Conservation (phyloP, 2,113 vertebrate genomes). For the Petroica traversi region DNA sequence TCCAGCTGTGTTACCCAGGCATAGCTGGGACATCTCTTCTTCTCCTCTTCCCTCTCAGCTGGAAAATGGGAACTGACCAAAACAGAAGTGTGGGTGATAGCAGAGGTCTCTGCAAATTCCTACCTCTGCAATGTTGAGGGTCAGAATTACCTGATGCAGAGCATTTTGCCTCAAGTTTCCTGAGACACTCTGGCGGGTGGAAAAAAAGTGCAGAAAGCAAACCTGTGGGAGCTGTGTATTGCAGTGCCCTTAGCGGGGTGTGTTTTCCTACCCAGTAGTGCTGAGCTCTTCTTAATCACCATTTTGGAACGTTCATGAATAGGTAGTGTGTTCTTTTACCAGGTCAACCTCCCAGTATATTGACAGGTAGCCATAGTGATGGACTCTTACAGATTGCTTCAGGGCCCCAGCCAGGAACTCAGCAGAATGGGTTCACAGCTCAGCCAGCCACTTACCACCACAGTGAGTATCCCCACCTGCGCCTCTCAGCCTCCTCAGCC, state of each 20-base stretch:
- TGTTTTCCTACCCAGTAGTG: not conserved
- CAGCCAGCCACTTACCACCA: slow-evolving; percentile 87
- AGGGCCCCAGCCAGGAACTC: slow-evolving; percentile 82
- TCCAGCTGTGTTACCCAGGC: fast-evolving
- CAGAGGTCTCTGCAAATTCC: not conserved
- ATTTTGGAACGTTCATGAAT: slow-evolving; percentile 11
- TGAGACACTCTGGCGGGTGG: not conserved
- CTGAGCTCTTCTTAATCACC: not conserved
- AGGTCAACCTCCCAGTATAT: slow-evolving; percentile 85
- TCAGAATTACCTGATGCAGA: not conserved
- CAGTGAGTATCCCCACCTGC: slow-evolving; percentile 75
- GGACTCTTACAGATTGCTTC: slow-evolving; percentile 84
- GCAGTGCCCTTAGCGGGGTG: not conserved
- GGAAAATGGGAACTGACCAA: not conserved
- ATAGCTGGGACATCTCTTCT: not conserved
- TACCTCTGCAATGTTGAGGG: not conserved
- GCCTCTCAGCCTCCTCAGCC: slow-evolving; percentile 59
- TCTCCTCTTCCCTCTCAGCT: not conserved
- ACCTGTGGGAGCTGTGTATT: not conserved
- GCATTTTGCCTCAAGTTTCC: not conserved
- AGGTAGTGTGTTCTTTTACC: slow-evolving; percentile 66
- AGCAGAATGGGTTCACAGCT: slow-evolving; percentile 83
- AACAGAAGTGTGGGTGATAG: not conserved
- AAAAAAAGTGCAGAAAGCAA: not conserved
- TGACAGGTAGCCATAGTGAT: slow-evolving; percentile 84